Percentiles rank a stretch among this genome's conserved stretches.
Conservation (phyloP, 2,888 invertebrate genomes). For the Ctena decussata region DNA sequence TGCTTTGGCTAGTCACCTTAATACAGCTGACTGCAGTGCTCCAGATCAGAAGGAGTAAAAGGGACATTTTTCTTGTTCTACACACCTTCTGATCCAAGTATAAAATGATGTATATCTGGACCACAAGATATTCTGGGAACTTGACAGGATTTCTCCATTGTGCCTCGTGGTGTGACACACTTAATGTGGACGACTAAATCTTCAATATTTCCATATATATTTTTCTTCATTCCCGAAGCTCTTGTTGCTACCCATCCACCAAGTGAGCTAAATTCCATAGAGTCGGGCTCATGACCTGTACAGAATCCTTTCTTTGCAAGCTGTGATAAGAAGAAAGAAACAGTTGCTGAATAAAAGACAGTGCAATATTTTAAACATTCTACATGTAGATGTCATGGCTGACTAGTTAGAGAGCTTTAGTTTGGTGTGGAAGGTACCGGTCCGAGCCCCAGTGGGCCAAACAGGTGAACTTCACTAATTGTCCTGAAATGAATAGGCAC, state of each 20-base stretch:
- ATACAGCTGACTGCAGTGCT: too few relatives aligned
- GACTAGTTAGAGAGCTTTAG: too few relatives aligned
- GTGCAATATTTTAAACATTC: too few relatives aligned
- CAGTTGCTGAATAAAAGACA: too few relatives aligned
- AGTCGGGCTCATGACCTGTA: conserved; percentile 98
- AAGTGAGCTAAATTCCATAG: conserved; percentile 95
- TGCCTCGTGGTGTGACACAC: conserved; percentile 94
- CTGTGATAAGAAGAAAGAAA: conserved; percentile 84
- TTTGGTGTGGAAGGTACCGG: too few relatives aligned
- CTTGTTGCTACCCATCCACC: conserved; percentile 99
- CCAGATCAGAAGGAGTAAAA: too few relatives aligned
- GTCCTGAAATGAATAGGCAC: too few relatives aligned
- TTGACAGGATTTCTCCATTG: conserved; percentile 93
- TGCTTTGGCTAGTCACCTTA: too few relatives aligned
- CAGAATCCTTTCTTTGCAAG: conserved; percentile 93
- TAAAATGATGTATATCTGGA: conserved; percentile 97
- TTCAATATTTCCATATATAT: conserved; percentile 99
- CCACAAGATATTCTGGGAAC: conserved; percentile 96
- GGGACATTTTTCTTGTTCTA: too few relatives aligned
- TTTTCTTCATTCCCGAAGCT: conserved; percentile 99
- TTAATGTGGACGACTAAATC: conserved; percentile 95
- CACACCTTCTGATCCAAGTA: conserved; percentile 96
- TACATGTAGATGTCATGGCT: too few relatives aligned
- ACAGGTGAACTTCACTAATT: too few relatives aligned
- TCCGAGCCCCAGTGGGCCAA: too few relatives aligned